Conservation (phyloP, 2,113 vertebrate genomes). For the Apteryx owenii region DNA sequence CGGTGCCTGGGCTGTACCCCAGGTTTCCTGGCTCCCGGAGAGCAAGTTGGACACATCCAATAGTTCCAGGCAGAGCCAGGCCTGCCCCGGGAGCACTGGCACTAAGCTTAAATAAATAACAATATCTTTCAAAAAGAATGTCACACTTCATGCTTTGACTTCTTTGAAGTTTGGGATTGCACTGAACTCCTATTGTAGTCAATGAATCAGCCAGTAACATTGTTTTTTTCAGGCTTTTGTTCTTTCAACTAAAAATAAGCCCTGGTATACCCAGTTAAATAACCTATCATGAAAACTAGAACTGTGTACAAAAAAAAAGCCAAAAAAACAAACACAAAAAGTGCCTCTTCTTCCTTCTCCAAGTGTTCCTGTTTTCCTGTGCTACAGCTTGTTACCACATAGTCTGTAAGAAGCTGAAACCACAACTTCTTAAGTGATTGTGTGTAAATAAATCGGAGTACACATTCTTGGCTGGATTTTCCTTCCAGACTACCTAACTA, state of each 20-base stretch:
- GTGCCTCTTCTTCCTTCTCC: neutral
- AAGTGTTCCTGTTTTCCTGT: slow-evolving; percentile 26
- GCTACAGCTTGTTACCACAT: neutral
- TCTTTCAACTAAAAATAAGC: neutral
- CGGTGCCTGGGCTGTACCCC: neutral
- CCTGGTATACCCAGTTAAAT: neutral
- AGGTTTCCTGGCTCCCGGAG: neutral
- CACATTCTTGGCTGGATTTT: slow-evolving; percentile 28
- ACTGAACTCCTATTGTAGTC: neutral
- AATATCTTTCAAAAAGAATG: neutral
- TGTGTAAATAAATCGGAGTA: neutral
- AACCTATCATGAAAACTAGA: neutral
- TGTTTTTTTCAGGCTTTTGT: neutral
- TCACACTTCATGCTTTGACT: neutral
- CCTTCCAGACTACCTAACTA: neutral
- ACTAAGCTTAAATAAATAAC: neutral
- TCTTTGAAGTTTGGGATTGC: neutral
- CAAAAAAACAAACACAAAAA: neutral
- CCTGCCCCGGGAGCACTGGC: neutral
- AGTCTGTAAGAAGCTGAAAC: neutral
- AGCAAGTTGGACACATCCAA: neutral
- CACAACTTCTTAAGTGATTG: neutral
- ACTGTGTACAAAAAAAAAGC: neutral
- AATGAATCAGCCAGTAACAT: neutral
- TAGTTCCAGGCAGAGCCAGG: neutral